These are phyloP conservation scores for Talpa occidentalis DNA, from an alignment of 2,113 vertebrate species.

Conservation along the genomic window DNA sequence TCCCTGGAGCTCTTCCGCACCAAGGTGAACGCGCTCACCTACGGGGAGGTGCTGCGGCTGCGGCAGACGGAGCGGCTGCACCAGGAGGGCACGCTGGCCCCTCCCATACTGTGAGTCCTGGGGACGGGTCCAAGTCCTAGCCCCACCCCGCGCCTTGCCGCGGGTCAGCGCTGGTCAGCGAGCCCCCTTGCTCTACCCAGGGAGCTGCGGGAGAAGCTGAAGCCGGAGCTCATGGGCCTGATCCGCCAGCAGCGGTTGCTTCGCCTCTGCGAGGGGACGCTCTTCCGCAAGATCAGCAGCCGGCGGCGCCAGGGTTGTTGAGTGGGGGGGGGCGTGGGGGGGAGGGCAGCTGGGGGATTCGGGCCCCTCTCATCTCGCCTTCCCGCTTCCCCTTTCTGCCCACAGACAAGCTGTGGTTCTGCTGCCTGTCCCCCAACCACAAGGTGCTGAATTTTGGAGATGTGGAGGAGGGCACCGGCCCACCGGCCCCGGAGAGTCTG, in stretches of 20 bases:
- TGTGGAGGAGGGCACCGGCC: slow-evolving; percentile 89
- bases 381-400: not conserved
- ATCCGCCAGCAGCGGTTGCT: slow-evolving; percentile 96
- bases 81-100: slow-evolving; percentile 95
- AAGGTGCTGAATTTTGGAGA: slow-evolving; percentile 98
- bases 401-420: slow-evolving; percentile 98
- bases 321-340: not conserved
- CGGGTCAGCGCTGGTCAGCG: not conserved
- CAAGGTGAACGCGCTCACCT: slow-evolving; percentile 94
- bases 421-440: slow-evolving; percentile 96
- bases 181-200: slow-evolving; percentile 78
- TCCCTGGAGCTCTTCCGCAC: slow-evolving; percentile 98
- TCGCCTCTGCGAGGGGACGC: slow-evolving; percentile 94
- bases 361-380: not conserved
- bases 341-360: not conserved
- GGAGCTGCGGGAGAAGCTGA: slow-evolving; percentile 94
- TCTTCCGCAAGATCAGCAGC: slow-evolving; percentile 97
- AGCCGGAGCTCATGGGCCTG: slow-evolving; percentile 94
- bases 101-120: slow-evolving; percentile 93
- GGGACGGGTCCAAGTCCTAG: not conserved
- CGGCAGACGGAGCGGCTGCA: slow-evolving; percentile 96
- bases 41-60: slow-evolving; percentile 96
- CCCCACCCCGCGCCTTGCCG: not conserved
- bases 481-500: slow-evolving; percentile 91
- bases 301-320: slow-evolving; percentile 93